Conservation (phyloP, 2,888 invertebrate genomes). For the Pocota personata region DNA sequence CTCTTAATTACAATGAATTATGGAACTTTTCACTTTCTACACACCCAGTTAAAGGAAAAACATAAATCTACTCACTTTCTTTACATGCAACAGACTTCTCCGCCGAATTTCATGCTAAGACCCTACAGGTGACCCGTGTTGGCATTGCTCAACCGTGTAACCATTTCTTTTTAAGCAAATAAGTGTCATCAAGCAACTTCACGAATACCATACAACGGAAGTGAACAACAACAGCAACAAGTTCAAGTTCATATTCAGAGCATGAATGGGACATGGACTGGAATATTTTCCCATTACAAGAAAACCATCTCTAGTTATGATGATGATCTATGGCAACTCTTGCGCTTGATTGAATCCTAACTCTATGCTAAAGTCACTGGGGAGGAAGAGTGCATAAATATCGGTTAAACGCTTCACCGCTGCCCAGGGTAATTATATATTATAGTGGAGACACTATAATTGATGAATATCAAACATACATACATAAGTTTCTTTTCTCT, state of each 20-base stretch:
- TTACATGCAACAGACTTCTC: neutral
- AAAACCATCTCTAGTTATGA: conserved; percentile 7
- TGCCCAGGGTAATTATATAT: conserved; percentile 55
- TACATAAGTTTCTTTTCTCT: conserved; percentile 43
- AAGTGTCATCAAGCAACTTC: conserved; percentile 3
- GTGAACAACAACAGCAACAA: conserved; percentile 46
- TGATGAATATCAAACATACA: conserved; percentile 52
- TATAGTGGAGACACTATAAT: conserved; percentile 30
- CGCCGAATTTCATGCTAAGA: conserved; percentile 35
- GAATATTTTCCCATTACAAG: conserved; percentile 29
- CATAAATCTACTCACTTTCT: conserved; percentile 50
- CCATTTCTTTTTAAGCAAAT: neutral
- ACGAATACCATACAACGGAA: conserved; percentile 54
- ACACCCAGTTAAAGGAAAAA: conserved; percentile 39
- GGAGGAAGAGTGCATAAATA: conserved; percentile 50
- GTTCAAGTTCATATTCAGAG: conserved; percentile 73
- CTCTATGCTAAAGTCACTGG: neutral
- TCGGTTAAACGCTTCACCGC: conserved; percentile 66
- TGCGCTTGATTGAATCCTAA: conserved; percentile 40
- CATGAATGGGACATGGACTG: conserved; percentile 47
- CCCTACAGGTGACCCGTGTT: conserved; percentile 43
- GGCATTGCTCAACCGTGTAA: conserved; percentile 59
- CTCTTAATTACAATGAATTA: conserved; percentile 44
- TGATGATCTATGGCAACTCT: conserved; percentile 23
- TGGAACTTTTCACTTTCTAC: conserved; percentile 69